A percentile compares a stretch with the other conserved stretches of the same genome.
Conservation (phyloP, 2,797 vertebrate species). For the Pseudomugil gertrudae region DNA sequence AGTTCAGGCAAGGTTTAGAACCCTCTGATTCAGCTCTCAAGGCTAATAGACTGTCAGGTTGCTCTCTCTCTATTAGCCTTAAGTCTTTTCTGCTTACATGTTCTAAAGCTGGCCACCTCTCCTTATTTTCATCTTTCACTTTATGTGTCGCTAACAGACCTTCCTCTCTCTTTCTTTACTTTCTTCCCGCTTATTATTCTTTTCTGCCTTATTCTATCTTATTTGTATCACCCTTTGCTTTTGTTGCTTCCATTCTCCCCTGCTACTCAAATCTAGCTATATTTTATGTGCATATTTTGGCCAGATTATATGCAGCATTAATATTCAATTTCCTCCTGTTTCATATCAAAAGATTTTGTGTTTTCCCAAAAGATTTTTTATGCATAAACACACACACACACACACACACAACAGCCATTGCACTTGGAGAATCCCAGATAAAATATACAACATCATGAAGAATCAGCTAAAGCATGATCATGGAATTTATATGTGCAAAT, state of each 20-base stretch:
- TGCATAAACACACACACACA: neutral
- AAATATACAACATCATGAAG: conserved; percentile 16
- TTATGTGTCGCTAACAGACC: neutral
- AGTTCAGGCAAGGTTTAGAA: conserved; percentile 56
- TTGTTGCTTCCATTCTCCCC: neutral
- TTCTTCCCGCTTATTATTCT: neutral
- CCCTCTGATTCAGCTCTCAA: conserved; percentile 67
- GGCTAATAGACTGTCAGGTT: conserved; percentile 62
- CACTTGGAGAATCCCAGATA: neutral
- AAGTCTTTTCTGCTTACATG: conserved; percentile 29
- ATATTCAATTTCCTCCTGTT: neutral
- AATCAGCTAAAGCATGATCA: neutral
- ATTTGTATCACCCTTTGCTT: too few relatives aligned
- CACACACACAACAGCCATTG: neutral
- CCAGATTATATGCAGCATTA: neutral
- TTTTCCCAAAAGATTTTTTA: conserved; percentile 4
- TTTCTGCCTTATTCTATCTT: neutral
- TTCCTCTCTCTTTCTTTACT: neutral
- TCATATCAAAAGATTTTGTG: neutral
- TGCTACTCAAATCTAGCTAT: conserved; percentile 1
- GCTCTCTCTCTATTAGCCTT: conserved; percentile 60
- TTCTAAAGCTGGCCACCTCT: conserved; percentile 1
- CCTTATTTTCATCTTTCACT: neutral
- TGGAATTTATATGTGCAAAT: neutral
- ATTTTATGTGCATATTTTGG: conserved; percentile 1